Base-by-base conservation (phyloP, 2,113 vertebrate species). In the Pangasianodon gigas region DNA sequence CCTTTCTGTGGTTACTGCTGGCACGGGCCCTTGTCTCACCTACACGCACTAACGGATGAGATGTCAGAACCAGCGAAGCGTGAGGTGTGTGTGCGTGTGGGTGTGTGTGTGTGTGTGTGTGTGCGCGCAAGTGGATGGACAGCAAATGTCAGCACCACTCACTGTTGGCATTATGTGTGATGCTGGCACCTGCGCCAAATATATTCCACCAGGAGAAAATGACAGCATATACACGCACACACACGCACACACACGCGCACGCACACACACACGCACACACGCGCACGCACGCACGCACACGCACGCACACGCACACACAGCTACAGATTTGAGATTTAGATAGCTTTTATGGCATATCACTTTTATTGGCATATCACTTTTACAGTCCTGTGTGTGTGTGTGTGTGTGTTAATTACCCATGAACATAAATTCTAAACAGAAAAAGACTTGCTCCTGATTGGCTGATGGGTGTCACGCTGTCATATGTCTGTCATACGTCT, bases 41-140 rank as follows among this genome's bases (percentile, higher is more conserved):
- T 87, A 89, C 89, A 85, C 74, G 41, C 69, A 85, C 80, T 65
- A 91, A 87, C 65, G 82, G 79, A 88, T 88, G 56, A 88, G 71
- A 87, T 91, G 90, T 89, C 85, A 91, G 77, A 89, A n/a, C 65
- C 85, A 87, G 58, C 74, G 62, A 91, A 86, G 67, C 75, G 5
- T 91, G 58, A 91, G 21, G 74, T n/a, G 80, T 58, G 85, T 88
- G 85, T 56, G 77, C 21, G 80, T 58, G 85, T 88, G 85, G 46
- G 77, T 77, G 85, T 86, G 83, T 58, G 67, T 81, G 62, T 82
- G 71, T 8, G 65, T 26, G 71, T 58, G 82, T 84, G 54, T 79
- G 83, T 69, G 69, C 48, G 85, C 52, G 86, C 75, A 60, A 71
- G 52, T 87, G 58, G 44, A 62, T 88, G 62, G 51, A 85, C 41